Evolutionary conservation across 2,113 vertebrate genomes (phyloP), one percentile per base, ranked within the genome.

Genomic region (Scolopax mira): DNA sequence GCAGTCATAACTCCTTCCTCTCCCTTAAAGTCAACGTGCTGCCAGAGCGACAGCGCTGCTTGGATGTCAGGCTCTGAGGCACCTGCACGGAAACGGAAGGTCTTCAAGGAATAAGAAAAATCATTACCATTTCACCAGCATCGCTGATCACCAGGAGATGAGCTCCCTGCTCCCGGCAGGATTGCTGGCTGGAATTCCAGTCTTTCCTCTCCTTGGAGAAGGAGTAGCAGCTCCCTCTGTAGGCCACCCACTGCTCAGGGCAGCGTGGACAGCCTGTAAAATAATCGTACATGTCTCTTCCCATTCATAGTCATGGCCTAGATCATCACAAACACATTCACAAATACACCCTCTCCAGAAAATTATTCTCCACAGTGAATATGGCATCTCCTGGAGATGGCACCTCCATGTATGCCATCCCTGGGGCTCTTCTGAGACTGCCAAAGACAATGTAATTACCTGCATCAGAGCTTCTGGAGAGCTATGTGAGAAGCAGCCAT

Each of bases 211-310:
- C 44, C 48, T 60, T 11, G 25, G 96, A 97, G 69, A 97, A 94
- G 57, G 31, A 95, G 5, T 97, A 97, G 73, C 94, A 97, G 10
- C 69, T 41, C 55, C 33, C 61, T 31, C 77, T 51, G 42, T 94
- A 89, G 55, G 39, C 35, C 54, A 90, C 22, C 96, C 96, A 97
- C 61, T 85, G 7, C 48, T 96, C 89, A 18, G 97, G 96, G 62
- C 95, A 97, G 52, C 10, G 5, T 13, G 61, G 23, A 13, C 19
- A 30, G 69, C n/a, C 79, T 91, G 88, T 71, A 75, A 88, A 74
- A 73, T 30, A 79, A 31, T 23, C 17, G 3, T 17, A 46, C 14
- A 7, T 19, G 17, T 69, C 17, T 55, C 41, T 51, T 74, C 28
- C 48, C 37, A 13, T 42, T 85, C 48, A 31, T 6, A 51, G 19